Conservation (phyloP, 2,888 invertebrate species). For the Nomada flava region DNA sequence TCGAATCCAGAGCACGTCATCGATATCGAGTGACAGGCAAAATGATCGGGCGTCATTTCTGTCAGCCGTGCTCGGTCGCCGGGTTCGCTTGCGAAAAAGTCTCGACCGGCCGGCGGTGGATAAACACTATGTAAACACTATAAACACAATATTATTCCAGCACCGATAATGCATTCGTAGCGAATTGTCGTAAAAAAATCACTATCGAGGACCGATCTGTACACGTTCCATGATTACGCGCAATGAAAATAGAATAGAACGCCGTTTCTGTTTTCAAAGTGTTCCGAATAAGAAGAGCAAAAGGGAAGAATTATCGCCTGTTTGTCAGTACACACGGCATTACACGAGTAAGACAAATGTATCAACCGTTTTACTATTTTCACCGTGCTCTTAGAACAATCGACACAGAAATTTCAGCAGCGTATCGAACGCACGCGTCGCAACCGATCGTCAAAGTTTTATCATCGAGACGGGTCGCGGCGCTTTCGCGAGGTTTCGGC, state of each 20-base stretch:
- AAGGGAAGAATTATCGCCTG: neutral
- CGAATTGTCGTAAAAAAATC: too few species aligned
- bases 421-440: neutral
- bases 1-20: constrained; percentile 16
- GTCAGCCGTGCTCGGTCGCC: neutral
- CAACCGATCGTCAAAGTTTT: constrained; percentile 6
- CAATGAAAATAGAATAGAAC: too few species aligned
- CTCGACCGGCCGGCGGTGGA: neutral
- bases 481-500: constrained; percentile 21
- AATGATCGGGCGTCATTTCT: constrained; percentile 44
- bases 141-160: too few species aligned
- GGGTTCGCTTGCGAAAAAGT: neutral
- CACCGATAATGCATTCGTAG: too few species aligned
- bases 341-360: too few species aligned
- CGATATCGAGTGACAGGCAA: constrained; percentile 36
- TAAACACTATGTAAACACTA: too few species aligned
- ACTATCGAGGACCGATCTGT: too few species aligned
- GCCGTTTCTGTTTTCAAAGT: too few species aligned
- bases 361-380: neutral
- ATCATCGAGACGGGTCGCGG: constrained; percentile 16
- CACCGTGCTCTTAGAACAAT: neutral
- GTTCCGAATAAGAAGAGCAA: neutral
- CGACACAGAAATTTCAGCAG: neutral
- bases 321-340: too few species aligned
- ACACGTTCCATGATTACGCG: too few species aligned